Evolutionary conservation across 2,797 vertebrate genomes (phyloP), one percentile per base, ranked within the genome.

Genomic region (Bufotes viridis): DNA sequence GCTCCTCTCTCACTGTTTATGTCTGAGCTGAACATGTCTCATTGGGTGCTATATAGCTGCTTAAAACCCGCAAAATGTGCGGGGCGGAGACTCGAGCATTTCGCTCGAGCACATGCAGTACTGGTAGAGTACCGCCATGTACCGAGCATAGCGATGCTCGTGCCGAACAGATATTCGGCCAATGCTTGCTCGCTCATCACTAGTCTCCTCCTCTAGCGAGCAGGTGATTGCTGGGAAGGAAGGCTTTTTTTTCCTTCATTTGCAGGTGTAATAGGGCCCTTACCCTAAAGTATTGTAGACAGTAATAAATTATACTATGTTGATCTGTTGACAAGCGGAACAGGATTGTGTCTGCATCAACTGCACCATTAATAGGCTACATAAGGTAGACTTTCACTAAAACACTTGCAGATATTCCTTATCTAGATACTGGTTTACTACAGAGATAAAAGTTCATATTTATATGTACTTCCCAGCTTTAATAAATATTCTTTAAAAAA

Each of bases 401-500:
- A 82, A 70, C 51, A 49, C 65, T 49, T 67, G 10, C 26, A 24
- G 61, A 60, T 85, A 20, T 75, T 53, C 82, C 75, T 67, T 85
- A 78, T 78, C 61, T 13, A 11, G 34, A 65, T 49, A n/a, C 63
- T 58, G 20, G 53, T 81, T 80, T 81, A 74, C 55, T 87, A 80
- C 63, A 12, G 29, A 34, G 76, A 86, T 78, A 86, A 86, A 86
- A 86, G 85, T 34, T 79, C 42, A 65, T 79, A 85, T 85, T 75
- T 85, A 85, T 85, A 49, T 86, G 8, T 57, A 22, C 55, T 79
- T 51, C 53, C 69, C 29, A 49, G 67, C 57, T 82, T 75, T 87
- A 82, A 87, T 87, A 87, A 87, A 87, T 82, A 87, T 15, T n/a
- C 58, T 81, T 61, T 72, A 81, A 87, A 87, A 87, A 58, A 69